phyloP scores from a whole-genome alignment of 2,888 invertebrate genomes.

The Callinectes sapidus region DNA sequence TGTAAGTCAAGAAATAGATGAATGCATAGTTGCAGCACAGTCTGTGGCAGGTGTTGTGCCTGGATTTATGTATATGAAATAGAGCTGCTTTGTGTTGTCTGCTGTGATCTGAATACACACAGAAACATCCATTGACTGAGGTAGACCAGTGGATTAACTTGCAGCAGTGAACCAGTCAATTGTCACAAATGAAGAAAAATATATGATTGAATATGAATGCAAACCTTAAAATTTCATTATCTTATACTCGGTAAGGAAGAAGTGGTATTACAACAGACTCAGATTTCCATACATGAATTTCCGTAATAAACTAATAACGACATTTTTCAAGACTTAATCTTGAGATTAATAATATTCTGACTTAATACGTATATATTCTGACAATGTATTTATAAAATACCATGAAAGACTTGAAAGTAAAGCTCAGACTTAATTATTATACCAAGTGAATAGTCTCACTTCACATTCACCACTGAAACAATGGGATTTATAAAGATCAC shows the following conservation, averaged over 20 bases:
- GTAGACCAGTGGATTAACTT: not conserved
- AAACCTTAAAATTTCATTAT: not conserved
- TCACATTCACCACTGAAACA: slow-evolving; percentile 2
- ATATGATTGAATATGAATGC: not conserved
- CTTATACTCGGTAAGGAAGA: not conserved
- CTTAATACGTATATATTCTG: not conserved
- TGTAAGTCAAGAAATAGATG: not conserved
- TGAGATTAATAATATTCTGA: not conserved
- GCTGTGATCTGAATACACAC: not conserved
- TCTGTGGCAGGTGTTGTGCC: not conserved
- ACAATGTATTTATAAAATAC: slow-evolving; percentile 11
- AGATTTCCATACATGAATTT: not conserved
- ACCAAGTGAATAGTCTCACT: not conserved
- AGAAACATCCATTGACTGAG: not conserved
- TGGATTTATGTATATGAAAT: not conserved
- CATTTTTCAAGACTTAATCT: slow-evolving; percentile 3
- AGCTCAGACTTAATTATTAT: slow-evolving; percentile 3
- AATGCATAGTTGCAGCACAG: not conserved
- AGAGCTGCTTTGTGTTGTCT: not conserved
- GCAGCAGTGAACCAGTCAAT: not conserved
- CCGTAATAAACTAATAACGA: not conserved
- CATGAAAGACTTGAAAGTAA: slow-evolving; percentile 31
- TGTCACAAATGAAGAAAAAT: not conserved
- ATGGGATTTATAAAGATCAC: not conserved
- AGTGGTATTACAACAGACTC: not conserved